phyloP scores from a whole-genome alignment of 1,140 invertebrate genomes.

The Drosophila ficusphila region DNA sequence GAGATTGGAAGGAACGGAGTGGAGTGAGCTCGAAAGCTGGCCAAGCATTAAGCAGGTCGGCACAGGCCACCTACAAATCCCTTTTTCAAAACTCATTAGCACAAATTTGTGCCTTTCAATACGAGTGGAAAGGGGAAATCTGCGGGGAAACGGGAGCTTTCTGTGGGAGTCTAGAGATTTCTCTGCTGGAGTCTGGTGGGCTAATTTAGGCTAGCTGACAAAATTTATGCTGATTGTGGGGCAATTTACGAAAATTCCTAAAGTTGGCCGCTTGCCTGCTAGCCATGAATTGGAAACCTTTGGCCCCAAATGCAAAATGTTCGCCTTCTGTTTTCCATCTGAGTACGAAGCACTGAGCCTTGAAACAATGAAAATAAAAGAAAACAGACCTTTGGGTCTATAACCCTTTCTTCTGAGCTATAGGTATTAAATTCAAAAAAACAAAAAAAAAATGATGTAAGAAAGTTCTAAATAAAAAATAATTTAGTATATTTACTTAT shows the following conservation, averaged over 20 bases:
- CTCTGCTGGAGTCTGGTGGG: constrained; percentile 16
- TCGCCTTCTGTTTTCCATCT: constrained; percentile 33
- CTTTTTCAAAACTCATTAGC: constrained; percentile 82
- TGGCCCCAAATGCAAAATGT: constrained; percentile 44
- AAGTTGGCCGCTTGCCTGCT: constrained; percentile 53
- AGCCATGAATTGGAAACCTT: constrained; percentile 26
- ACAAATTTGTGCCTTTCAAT: constrained; percentile 80
- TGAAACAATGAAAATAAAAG: constrained; percentile 53
- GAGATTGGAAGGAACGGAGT: neutral
- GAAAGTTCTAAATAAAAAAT: neutral
- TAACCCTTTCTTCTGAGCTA: constrained; percentile 50
- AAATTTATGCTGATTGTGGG: constrained; percentile 82
- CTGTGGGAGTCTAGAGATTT: neutral
- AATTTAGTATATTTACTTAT: too few relatives aligned
- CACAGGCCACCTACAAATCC: constrained; percentile 59
- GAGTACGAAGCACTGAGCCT: constrained; percentile 67
- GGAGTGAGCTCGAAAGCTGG: constrained; percentile 54
- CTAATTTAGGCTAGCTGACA: constrained; percentile 53
- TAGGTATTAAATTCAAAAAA: too few relatives aligned
- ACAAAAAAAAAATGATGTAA: too few relatives aligned
- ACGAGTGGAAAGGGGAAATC: constrained; percentile 12
- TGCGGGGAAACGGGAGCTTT: neutral
- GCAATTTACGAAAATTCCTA: constrained; percentile 74
- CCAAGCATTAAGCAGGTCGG: constrained; percentile 65
- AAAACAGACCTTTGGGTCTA: constrained; percentile 40